Conservation (phyloP, 2,888 invertebrate species). For the Pediacus dermestoides region DNA sequence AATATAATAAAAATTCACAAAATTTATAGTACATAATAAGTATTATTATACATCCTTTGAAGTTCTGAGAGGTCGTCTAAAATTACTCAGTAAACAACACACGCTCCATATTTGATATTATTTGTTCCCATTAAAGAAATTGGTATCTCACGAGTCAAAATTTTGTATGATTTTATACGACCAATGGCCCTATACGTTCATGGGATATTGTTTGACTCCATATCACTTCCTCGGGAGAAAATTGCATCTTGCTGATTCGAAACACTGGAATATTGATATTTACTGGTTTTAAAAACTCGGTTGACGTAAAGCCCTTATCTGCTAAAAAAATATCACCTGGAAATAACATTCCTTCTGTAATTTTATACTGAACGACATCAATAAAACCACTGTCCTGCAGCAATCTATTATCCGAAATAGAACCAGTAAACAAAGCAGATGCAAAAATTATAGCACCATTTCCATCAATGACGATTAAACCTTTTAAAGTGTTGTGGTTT, state of each 20-base stretch:
- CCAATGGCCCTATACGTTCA: neutral
- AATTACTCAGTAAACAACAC: neutral
- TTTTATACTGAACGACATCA: neutral
- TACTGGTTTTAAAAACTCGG: neutral
- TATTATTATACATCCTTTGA: no score
- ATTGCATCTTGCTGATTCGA: neutral
- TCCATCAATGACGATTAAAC: neutral
- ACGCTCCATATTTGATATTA: conserved; percentile 3
- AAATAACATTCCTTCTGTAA: neutral
- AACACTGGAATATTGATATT: conserved; percentile 1
- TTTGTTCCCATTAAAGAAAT: neutral
- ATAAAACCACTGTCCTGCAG: neutral
- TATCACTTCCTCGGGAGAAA: neutral
- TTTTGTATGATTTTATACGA: neutral
- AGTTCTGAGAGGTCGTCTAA: neutral
- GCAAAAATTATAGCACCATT: neutral
- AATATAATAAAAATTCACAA: no score
- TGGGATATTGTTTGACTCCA: neutral
- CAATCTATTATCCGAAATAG: neutral
- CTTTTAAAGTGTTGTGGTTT: conserved; percentile 2
- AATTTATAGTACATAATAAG: no score
- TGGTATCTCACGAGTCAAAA: neutral
- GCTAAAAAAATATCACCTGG: neutral
- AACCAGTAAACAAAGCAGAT: neutral
- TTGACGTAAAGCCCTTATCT: neutral